A percentile compares a stretch with the other conserved stretches of the same genome.
Conservation (phyloP, 2,797 vertebrate species). For the Babyrousa celebensis region DNA sequence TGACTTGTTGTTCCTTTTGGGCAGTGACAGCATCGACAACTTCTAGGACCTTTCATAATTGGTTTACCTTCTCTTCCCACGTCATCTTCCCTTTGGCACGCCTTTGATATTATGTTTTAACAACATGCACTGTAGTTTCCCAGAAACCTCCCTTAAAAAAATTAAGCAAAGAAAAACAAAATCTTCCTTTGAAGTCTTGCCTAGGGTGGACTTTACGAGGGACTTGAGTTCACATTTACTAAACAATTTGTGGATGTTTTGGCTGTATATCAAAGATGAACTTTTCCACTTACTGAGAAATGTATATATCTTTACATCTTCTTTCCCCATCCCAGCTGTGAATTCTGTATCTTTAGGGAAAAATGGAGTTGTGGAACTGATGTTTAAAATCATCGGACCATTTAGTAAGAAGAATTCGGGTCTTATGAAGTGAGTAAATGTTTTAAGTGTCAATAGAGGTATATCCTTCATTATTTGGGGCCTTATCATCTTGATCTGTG, state of each 20-base stretch:
- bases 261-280: background rate
- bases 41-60: background rate
- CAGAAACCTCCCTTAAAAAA: background rate
- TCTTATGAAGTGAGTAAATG: slow-evolving; percentile 95
- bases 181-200: background rate
- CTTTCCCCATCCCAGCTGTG: slow-evolving; percentile 93
- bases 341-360: slow-evolving; percentile 98
- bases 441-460: slow-evolving; percentile 74
- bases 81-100: background rate
- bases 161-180: background rate
- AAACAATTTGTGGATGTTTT: slow-evolving; percentile 24
- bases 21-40: background rate
- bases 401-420: slow-evolving; percentile 98
- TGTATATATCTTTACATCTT: slow-evolving; percentile 57
- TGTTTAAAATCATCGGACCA: slow-evolving; percentile 97
- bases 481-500: slow-evolving; percentile 29
- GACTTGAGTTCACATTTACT: background rate
- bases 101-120: background rate
- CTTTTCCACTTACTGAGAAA: slow-evolving; percentile 2
- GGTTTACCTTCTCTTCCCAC: background rate
- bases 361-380: slow-evolving; percentile 96
- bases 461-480: slow-evolving; percentile 25
- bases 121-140: background rate
- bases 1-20: background rate
- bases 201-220: background rate